Base-by-base conservation (phyloP, 2,797 vertebrate genomes). In the Hylomyscus alleni region DNA sequence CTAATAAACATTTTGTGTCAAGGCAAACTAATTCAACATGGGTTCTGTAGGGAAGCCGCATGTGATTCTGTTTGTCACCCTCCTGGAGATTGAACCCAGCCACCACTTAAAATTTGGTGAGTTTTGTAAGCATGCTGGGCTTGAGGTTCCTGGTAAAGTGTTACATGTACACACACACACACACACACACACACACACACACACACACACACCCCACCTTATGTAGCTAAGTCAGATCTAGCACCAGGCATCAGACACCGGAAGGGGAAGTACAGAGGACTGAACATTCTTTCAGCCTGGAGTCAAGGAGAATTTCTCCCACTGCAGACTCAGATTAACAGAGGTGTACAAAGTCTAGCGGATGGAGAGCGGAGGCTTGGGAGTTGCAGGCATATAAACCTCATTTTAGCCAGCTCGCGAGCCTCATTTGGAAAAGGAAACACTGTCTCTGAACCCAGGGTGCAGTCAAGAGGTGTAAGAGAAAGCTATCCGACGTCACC, bases 401-500 rank as follows among this genome's bases (percentile, higher is more conserved):
- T 12, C 2, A 2, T 26, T 60, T 69, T 76, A 47, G n/a, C n/a
- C n/a, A n/a, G 24, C 10, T 26, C 20, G 17, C 26, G 17, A 58
- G 44, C 22, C 2, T 1, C 15, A 14, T 31, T 50, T 52, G 50
- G 47, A 13, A 78, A 80, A 52, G 0, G 10, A 60, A 67, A 19
- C 2, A 65, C 44, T 26, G 1, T 54, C 44, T 83, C 56, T 11
- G 56, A 37, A 67, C 2, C 37, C 22, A 40, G 54, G 26, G 58
- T 40, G 11, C 14, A 20, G 62, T 22, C 10, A 72, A 69, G 34
- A 20, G 11, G 4, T 1, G 31, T 40, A 13, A 20, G 60, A n/a
- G 14, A 58, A 76, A n/a, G 19, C 3, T 4, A 0, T 0, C 15
- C 11, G 1, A 0, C 0, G 8, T 47, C 58, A 1, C 0, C 17